phyloP scores from a whole-genome alignment of 2,113 vertebrate genomes.

The Seriola dumerili region DNA sequence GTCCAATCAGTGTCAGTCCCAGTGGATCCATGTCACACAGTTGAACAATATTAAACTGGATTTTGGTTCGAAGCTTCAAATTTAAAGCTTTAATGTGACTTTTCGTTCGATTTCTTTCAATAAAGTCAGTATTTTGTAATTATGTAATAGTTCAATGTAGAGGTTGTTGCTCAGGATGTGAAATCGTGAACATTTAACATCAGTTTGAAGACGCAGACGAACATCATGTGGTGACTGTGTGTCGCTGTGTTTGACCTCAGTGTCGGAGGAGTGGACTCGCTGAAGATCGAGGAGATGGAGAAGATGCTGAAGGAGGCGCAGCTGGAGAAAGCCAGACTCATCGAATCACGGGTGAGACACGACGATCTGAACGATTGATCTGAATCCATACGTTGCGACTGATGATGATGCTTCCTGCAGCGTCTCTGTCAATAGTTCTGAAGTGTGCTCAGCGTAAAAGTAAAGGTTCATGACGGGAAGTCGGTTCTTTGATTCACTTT shows the following conservation, averaged over 20 bases:
- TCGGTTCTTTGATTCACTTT: constrained; percentile 22
- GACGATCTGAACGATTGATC: background rate
- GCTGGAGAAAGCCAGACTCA: constrained; percentile 91
- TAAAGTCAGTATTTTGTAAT: background rate
- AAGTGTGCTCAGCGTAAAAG: background rate
- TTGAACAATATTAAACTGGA: background rate
- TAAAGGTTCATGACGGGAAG: background rate
- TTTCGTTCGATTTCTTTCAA: background rate
- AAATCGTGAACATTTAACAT: background rate
- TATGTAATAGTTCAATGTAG: too few relatives aligned
- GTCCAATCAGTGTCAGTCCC: background rate
- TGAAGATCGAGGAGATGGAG: constrained; percentile 98
- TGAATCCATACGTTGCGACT: constrained; percentile 42
- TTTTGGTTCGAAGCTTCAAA: background rate
- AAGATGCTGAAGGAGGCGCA: constrained; percentile 96
- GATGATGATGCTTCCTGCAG: constrained; percentile 30
- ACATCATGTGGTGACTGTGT: background rate
- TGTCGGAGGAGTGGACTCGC: constrained; percentile 86
- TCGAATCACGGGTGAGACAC: constrained; percentile 91
- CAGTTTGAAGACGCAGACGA: background rate
- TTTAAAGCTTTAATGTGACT: background rate
- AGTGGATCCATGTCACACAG: background rate
- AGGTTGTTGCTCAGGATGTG: too few relatives aligned
- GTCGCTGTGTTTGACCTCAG: constrained; percentile 75
- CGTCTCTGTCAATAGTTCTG: constrained; percentile 30